Conservation (phyloP, 2,888 invertebrate genomes). For the Drosophila infuscata region DNA sequence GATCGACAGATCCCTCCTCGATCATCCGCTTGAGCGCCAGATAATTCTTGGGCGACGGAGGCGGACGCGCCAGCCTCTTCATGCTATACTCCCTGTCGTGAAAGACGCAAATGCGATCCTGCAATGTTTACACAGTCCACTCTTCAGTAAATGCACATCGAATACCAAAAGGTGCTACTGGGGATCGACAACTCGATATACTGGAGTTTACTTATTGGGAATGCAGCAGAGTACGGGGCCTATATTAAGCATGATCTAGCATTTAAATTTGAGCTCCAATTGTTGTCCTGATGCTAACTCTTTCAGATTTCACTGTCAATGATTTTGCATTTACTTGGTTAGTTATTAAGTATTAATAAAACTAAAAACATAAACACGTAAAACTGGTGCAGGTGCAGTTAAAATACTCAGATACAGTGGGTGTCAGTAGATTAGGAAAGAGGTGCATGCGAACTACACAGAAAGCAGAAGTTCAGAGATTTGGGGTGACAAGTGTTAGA, state of each 20-base stretch:
- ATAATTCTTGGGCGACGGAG: slow-evolving; percentile 82
- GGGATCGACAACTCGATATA: slow-evolving; percentile 22
- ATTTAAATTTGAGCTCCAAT: slow-evolving; percentile 20
- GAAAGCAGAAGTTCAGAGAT: slow-evolving; percentile 36
- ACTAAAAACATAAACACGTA: slow-evolving; percentile 18
- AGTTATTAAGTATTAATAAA: slow-evolving; percentile 18
- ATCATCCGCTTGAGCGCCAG: slow-evolving; percentile 82
- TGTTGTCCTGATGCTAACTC: slow-evolving; percentile 5
- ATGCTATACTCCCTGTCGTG: slow-evolving; percentile 81
- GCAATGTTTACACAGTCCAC: slow-evolving; percentile 64
- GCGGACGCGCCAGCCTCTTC: slow-evolving; percentile 80
- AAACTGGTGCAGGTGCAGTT: slow-evolving; percentile 46
- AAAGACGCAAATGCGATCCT: slow-evolving; percentile 82
- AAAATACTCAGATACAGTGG: slow-evolving; percentile 12
- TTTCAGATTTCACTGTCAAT: slow-evolving; percentile 9
- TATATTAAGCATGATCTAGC: slow-evolving; percentile 37
- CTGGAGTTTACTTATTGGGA: slow-evolving; percentile 1
- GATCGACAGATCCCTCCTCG: slow-evolving; percentile 79
- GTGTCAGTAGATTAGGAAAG: slow-evolving; percentile 13
- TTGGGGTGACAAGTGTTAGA: slow-evolving; percentile 13
- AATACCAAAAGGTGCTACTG: slow-evolving; percentile 21
- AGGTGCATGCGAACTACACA: slow-evolving; percentile 56
- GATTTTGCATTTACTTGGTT: slow-evolving; percentile 27
- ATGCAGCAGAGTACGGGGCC: slow-evolving; percentile 22
- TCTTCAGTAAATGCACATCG: slow-evolving; percentile 18